phyloP scores from a whole-genome alignment of 2,888 invertebrate genomes.

The Bimastos eiseni region DNA sequence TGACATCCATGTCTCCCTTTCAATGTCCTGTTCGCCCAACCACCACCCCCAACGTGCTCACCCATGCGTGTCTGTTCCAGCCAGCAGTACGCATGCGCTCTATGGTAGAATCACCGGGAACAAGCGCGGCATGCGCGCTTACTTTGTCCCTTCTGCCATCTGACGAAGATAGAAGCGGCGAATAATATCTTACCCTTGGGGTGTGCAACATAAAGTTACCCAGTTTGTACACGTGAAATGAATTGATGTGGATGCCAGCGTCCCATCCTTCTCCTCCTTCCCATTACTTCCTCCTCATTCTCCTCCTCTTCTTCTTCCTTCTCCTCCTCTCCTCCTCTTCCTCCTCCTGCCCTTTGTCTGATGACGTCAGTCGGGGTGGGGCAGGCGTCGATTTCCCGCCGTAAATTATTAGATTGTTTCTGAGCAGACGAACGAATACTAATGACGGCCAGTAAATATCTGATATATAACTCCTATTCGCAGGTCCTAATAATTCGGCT shows the following conservation, averaged over 20 bases:
- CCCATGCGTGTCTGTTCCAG: neutral
- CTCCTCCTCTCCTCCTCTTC: neutral
- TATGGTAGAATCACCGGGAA: neutral
- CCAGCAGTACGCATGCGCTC: neutral
- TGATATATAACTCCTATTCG: neutral
- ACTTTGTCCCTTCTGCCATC: neutral
- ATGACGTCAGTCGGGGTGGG: neutral
- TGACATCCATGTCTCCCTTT: constrained; percentile 5
- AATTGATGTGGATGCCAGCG: neutral
- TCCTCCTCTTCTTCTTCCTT: no score
- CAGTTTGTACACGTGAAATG: neutral
- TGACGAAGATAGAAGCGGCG: neutral
- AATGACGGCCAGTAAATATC: neutral
- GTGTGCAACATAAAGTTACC: neutral
- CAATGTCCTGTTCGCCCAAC: neutral
- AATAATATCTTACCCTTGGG: neutral
- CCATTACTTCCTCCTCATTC: no score
- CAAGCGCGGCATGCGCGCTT: neutral
- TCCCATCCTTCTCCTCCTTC: neutral
- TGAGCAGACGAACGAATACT: neutral
- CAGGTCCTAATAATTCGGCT: neutral
- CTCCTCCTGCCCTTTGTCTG: neutral
- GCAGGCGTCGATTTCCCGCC: neutral
- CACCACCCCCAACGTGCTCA: neutral
- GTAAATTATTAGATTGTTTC: constrained; percentile 4